Evolutionary conservation across 2,888 invertebrate species (phyloP).

Genomic region (Pristionchus exspectatus): DNA sequence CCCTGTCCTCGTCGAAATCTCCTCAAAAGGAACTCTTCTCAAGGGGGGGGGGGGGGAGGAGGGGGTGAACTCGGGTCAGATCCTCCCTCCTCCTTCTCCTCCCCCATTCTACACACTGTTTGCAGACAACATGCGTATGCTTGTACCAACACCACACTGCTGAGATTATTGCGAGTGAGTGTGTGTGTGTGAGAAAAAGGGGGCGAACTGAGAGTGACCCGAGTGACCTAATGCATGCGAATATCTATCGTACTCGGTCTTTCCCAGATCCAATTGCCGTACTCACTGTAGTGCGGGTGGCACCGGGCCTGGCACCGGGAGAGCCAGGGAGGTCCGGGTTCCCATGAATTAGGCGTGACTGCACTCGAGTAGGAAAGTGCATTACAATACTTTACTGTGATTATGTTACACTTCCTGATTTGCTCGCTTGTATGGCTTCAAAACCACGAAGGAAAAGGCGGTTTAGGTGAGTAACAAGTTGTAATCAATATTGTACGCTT

Average conservation of each 20-base stretch:
- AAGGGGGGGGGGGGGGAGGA: too few species aligned
- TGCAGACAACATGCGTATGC: conserved; percentile 16
- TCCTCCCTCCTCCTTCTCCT: not conserved
- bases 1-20: not conserved
- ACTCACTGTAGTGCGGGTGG: not conserved
- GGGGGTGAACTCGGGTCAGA: not conserved
- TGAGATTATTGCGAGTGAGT: not conserved
- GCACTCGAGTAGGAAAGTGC: not conserved
- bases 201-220: not conserved
- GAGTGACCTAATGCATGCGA: conserved; percentile 37
- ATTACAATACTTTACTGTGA: not conserved
- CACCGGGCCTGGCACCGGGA: not conserved
- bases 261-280: conserved; percentile 10
- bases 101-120: not conserved
- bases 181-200: not conserved
- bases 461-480: too few species aligned
- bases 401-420: not conserved
- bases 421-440: too few species aligned
- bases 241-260: not conserved
- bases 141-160: conserved; percentile 45
- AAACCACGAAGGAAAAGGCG: too few species aligned
- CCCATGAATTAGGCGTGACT: not conserved
- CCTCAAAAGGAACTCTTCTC: not conserved
- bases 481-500: too few species aligned
- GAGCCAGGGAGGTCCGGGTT: not conserved